These are phyloP conservation scores for Clarias platycephalus DNA, from an alignment of 2,797 vertebrate species.

Conservation along the genomic window DNA sequence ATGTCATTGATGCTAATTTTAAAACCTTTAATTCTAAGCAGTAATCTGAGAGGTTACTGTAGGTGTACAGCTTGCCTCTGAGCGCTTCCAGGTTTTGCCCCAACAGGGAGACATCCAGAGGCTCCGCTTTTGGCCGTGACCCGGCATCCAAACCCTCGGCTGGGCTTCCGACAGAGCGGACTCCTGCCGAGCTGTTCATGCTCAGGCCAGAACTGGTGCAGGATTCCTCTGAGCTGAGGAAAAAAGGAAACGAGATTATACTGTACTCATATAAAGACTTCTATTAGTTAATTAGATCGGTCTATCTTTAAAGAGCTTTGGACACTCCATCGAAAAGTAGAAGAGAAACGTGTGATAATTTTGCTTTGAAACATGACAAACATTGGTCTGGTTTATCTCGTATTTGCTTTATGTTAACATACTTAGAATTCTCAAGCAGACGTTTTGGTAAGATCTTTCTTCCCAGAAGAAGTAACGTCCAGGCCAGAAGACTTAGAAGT, in stretches of 20 bases:
- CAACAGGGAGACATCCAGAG: constrained; percentile 53
- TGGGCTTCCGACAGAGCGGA: constrained; percentile 43
- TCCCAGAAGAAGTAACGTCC: too few species aligned
- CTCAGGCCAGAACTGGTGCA: constrained; percentile 49
- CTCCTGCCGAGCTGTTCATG: constrained; percentile 61
- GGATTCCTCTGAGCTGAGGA: constrained; percentile 65
- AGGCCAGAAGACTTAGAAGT: too few species aligned
- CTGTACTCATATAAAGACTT: neutral
- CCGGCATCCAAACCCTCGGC: neutral
- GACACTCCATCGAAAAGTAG: too few species aligned
- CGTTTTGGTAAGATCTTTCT: too few species aligned
- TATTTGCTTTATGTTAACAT: too few species aligned
- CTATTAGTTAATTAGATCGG: neutral
- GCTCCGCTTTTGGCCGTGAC: constrained; percentile 52
- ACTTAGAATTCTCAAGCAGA: too few species aligned
- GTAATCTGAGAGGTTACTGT: neutral
- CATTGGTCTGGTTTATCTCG: too few species aligned
- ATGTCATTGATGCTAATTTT: neutral
- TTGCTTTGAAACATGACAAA: too few species aligned
- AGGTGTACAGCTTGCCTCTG: constrained; percentile 60
- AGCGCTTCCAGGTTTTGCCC: constrained; percentile 59
- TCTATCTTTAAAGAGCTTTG: neutral
- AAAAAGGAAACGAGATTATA: neutral
- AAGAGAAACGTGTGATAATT: too few species aligned
- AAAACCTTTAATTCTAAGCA: neutral